These are phyloP conservation scores for Spermophilus dauricus DNA, from an alignment of 2,113 vertebrate species.

Conservation along the genomic window DNA sequence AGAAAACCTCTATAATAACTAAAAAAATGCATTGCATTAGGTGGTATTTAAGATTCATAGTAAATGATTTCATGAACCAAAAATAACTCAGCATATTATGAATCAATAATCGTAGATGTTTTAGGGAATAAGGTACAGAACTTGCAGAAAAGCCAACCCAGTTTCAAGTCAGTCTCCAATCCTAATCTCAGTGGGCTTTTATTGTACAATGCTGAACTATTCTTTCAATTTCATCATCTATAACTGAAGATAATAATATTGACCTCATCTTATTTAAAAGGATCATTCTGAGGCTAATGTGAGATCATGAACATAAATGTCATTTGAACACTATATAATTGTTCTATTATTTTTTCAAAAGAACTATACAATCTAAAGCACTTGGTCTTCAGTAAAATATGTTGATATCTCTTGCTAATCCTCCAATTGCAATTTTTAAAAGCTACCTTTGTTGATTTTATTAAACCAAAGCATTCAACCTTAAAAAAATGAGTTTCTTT, in stretches of 20 bases:
- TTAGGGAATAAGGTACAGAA: neutral
- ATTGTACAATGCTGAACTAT: neutral
- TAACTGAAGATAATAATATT: conserved; percentile 48
- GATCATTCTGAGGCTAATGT: conserved; percentile 9
- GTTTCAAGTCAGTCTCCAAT: neutral
- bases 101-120: neutral
- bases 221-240: conserved; percentile 40
- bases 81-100: neutral
- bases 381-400: neutral
- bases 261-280: conserved; percentile 45
- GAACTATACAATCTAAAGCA: conserved; percentile 32
- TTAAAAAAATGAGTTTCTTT: neutral
- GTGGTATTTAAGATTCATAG: neutral
- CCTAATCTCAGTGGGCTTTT: neutral
- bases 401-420: neutral
- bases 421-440: conserved; percentile 16
- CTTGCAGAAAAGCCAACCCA: neutral
- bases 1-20: neutral
- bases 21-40: neutral
- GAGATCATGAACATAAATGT: conserved; percentile 42
- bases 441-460: neutral
- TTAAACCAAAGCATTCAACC: neutral
- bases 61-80: neutral
- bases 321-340: conserved; percentile 32
- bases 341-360: conserved; percentile 57